These are phyloP conservation scores for human (Homo sapiens) DNA, from an alignment of 2,113 vertebrate species.

Conservation along the genomic window GRCh38 chr4:114627001-114627500, in stretches of 20 bases:
- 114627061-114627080: background rate
- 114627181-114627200: background rate
- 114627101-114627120: background rate
- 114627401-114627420: too few relatives aligned
- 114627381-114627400: too few relatives aligned
- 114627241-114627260: slow-evolving; percentile 7
- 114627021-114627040: background rate
- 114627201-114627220: background rate
- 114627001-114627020: background rate
- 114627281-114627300: too few relatives aligned
- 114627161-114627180: background rate
- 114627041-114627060: background rate
- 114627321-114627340: too few relatives aligned
- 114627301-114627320: too few relatives aligned
- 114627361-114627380: too few relatives aligned
- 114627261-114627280: too few relatives aligned
- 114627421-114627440: too few relatives aligned
- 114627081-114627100: background rate
- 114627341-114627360: too few relatives aligned
- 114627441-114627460: too few relatives aligned
- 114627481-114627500: too few relatives aligned
- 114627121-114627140: background rate
- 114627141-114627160: background rate
- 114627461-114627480: too few relatives aligned
- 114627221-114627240: background rate